A percentile compares a stretch with the other conserved stretches of the same genome.
Evolutionary conservation across 2,888 invertebrate species (phyloP).

Genomic region (Perizoma flavofasciatum): DNA sequence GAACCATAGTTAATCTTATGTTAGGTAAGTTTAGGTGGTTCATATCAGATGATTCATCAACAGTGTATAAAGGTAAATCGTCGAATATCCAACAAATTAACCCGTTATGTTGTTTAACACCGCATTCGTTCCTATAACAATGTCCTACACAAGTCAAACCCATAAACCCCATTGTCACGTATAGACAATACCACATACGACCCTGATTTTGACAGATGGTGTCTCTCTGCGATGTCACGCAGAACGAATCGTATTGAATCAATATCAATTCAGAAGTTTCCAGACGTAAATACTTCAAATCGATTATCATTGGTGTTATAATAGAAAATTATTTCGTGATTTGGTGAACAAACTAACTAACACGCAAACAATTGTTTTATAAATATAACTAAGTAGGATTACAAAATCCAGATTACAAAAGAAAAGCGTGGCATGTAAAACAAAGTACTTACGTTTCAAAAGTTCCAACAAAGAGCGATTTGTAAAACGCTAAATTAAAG

Average conservation of each 20-base stretch:
- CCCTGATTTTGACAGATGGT: constrained; percentile 38
- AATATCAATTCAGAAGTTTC: constrained; percentile 16
- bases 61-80: too few relatives aligned
- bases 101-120: neutral
- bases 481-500: constrained; percentile 30
- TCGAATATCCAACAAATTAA: neutral
- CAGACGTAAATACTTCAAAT: constrained; percentile 4
- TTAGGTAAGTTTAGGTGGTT: too few relatives aligned
- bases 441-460: constrained; percentile 16
- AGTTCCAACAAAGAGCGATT: constrained; percentile 28
- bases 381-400: too few relatives aligned
- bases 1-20: too few relatives aligned
- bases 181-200: constrained; percentile 35
- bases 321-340: neutral
- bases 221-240: constrained; percentile 28
- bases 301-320: neutral
- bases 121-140: constrained; percentile 10
- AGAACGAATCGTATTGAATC: constrained; percentile 26
- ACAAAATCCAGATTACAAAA: neutral
- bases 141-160: constrained; percentile 12
- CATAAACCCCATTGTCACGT: constrained; percentile 34
- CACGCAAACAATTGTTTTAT: too few relatives aligned
- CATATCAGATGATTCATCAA: too few relatives aligned
- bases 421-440: constrained; percentile 6
- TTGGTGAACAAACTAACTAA: too few relatives aligned